These are phyloP conservation scores for Scolopax mira DNA, from an alignment of 2,113 vertebrate genomes.

Conservation along the genomic window DNA sequence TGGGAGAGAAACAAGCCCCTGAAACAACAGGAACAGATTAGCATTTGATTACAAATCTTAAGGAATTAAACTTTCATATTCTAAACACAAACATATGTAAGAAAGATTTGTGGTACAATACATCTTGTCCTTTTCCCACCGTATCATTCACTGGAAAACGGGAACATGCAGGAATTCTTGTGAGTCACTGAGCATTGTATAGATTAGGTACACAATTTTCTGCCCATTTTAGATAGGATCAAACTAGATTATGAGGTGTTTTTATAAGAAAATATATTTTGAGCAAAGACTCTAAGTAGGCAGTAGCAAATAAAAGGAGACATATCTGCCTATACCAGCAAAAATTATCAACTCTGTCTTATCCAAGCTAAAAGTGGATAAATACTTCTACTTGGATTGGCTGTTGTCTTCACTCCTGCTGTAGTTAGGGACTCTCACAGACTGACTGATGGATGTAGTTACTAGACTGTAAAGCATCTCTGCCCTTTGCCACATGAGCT, in stretches of 20 bases:
- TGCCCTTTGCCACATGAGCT: fast-evolving
- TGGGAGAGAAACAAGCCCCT: background rate
- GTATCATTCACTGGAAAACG: background rate
- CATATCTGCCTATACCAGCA: background rate
- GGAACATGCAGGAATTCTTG: background rate
- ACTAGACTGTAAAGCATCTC: background rate
- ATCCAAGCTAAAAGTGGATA: background rate
- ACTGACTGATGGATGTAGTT: background rate
- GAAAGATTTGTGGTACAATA: background rate
- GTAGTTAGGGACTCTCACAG: background rate
- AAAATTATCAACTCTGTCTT: background rate
- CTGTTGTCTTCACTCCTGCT: background rate
- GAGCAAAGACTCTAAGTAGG: background rate
- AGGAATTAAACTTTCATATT: background rate
- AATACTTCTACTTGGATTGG: background rate
- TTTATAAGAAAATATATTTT: background rate
- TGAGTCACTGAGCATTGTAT: background rate
- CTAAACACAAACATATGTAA: background rate
- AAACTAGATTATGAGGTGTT: fast-evolving
- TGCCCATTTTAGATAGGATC: background rate
- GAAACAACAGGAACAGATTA: background rate
- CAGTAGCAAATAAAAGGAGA: background rate
- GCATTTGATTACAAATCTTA: background rate
- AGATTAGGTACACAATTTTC: background rate
- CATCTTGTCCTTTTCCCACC: background rate